These are phyloP conservation scores for Ariopsis seemanni DNA, from an alignment of 2,113 vertebrate species.

Conservation along the genomic window DNA sequence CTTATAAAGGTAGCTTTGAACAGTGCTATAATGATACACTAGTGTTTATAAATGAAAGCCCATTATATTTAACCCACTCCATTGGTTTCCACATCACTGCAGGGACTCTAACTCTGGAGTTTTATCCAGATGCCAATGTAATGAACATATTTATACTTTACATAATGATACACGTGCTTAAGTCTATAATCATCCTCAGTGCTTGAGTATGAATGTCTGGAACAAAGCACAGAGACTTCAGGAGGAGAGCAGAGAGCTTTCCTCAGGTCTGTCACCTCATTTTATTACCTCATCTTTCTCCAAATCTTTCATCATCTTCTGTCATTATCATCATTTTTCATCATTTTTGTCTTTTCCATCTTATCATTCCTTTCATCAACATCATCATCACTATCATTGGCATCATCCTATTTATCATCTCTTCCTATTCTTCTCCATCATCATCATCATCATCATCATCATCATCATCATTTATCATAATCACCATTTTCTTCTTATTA, in stretches of 20 bases:
- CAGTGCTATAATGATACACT: not conserved
- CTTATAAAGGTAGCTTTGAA: not conserved
- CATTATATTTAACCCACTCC: conserved; percentile 1
- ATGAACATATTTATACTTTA: not conserved
- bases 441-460: not conserved
- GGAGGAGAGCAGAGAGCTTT: not conserved
- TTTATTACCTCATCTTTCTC: not conserved
- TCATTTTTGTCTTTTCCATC: not conserved
- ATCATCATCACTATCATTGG: not conserved
- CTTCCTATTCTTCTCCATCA: not conserved
- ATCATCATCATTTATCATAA: not conserved
- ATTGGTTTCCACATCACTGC: not conserved
- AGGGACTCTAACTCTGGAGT: not conserved
- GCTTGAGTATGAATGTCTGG: not conserved
- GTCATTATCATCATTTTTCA: not conserved
- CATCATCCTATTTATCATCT: not conserved
- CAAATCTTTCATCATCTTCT: not conserved
- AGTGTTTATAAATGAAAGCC: conserved; percentile 3
- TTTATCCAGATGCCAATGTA: not conserved
- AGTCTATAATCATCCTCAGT: not conserved
- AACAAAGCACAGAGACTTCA: not conserved
- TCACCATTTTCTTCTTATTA: not conserved
- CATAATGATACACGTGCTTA: not conserved
- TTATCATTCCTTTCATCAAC: not conserved
- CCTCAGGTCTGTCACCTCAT: not conserved